Percentiles rank a stretch among this genome's conserved stretches.
phyloP scores from a whole-genome alignment of 2,797 vertebrate species.

The Anabas testudineus region DNA sequence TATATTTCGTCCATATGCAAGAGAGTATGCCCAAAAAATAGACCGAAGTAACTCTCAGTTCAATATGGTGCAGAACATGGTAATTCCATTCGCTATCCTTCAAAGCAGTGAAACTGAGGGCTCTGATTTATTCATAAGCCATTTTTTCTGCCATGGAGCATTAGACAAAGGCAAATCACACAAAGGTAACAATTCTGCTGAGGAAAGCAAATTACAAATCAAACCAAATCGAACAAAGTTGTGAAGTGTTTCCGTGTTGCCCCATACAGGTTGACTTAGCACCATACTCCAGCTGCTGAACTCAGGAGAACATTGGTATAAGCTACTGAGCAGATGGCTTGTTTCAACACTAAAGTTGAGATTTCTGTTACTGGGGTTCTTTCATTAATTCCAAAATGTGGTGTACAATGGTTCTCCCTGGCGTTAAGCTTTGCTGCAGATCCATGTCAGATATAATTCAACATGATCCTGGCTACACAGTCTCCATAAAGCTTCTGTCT shows the following conservation, averaged over 20 bases:
- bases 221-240: conserved; percentile 71
- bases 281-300: conserved; percentile 1
- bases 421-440: conserved; percentile 36
- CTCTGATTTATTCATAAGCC: conserved; percentile 84
- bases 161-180: conserved; percentile 75
- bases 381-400: conserved; percentile 50
- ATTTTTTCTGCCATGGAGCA: conserved; percentile 72
- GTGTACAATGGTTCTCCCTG: conserved; percentile 27
- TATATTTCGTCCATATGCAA: conserved; percentile 64
- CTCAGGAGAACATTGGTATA: conserved; percentile 7
- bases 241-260: conserved; percentile 36
- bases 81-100: conserved; percentile 77
- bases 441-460: conserved; percentile 58
- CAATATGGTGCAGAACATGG: conserved; percentile 68
- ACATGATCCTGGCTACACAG: conserved; percentile 41
- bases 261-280: conserved; percentile 34
- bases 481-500: conserved; percentile 58
- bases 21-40: conserved; percentile 34
- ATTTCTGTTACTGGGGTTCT: conserved; percentile 40
- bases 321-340: neutral
- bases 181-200: conserved; percentile 71
- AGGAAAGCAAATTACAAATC: conserved; percentile 76
- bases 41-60: conserved; percentile 65
- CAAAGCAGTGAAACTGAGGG: conserved; percentile 74
- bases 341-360: neutral